Evolutionary conservation across 2,888 invertebrate genomes (phyloP).

Genomic region (Pherbina coryleti): DNA sequence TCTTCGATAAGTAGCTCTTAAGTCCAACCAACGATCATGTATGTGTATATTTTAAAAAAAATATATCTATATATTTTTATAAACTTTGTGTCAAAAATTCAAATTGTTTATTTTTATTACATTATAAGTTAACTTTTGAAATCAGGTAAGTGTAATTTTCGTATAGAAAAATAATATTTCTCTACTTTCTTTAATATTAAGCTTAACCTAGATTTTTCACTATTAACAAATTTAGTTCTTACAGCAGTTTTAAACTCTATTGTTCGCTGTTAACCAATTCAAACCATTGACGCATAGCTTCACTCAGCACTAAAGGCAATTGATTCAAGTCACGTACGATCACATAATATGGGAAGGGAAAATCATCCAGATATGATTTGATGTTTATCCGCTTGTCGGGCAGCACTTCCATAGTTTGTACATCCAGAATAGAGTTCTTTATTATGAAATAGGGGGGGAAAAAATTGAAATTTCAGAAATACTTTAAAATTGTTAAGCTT

Average conservation of each 20-base stretch:
- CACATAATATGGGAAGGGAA: conserved; percentile 98
- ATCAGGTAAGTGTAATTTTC: not conserved
- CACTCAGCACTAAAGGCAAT: conserved; percentile 91
- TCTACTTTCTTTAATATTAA: too few relatives aligned
- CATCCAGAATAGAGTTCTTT: conserved; percentile 91
- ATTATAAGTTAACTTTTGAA: not conserved
- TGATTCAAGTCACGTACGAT: conserved; percentile 90
- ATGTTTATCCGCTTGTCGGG: conserved; percentile 71
- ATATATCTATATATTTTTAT: conserved; percentile 17
- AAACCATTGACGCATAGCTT: conserved; percentile 98
- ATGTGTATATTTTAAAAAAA: not conserved
- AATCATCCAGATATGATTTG: conserved; percentile 90
- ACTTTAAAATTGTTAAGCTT: not conserved
- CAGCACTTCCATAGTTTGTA: conserved; percentile 75
- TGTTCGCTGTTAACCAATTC: conserved; percentile 82
- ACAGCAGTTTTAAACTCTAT: conserved; percentile 30
- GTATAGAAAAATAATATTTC: too few relatives aligned
- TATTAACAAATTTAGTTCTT: not conserved
- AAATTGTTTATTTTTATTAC: not conserved
- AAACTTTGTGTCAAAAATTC: not conserved
- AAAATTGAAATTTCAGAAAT: conserved; percentile 13
- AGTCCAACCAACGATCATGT: conserved; percentile 11
- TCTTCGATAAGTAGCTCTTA: not conserved
- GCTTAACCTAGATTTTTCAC: not conserved
- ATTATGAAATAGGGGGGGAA: not conserved